Evolutionary conservation across 2,113 vertebrate species (phyloP).

Genomic region (Dasyprocta punctata): DNA sequence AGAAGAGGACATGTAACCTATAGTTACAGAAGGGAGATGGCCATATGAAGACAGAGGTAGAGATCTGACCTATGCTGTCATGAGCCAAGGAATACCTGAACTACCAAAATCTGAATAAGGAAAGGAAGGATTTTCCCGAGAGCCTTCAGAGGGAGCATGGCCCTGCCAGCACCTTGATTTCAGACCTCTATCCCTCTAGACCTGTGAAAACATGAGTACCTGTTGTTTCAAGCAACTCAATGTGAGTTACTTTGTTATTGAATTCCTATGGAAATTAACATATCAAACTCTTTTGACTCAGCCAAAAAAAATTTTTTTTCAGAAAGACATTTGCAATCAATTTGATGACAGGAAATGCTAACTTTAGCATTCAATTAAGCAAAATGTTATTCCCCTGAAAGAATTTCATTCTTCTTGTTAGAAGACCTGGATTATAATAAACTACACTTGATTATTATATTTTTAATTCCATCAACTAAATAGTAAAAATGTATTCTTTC

Average conservation of each 20-base stretch:
- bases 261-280: neutral
- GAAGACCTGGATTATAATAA: neutral
- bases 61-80: neutral
- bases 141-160: neutral
- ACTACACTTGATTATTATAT: neutral
- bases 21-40: neutral
- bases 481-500: neutral
- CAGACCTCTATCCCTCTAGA: neutral
- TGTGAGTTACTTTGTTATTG: neutral
- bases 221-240: neutral
- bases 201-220: neutral
- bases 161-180: neutral
- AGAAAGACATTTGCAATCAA: constrained; percentile 5
- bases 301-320: neutral
- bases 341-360: constrained; percentile 23
- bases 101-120: neutral
- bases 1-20: neutral
- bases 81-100: neutral
- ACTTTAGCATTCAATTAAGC: constrained; percentile 9
- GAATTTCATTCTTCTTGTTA: constrained; percentile 40
- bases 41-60: neutral
- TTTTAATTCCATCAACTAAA: neutral
- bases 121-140: neutral
- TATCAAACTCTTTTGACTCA: neutral
- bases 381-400: neutral